Conservation (phyloP, 2,888 invertebrate species). For the Drosophila neutralis region DNA sequence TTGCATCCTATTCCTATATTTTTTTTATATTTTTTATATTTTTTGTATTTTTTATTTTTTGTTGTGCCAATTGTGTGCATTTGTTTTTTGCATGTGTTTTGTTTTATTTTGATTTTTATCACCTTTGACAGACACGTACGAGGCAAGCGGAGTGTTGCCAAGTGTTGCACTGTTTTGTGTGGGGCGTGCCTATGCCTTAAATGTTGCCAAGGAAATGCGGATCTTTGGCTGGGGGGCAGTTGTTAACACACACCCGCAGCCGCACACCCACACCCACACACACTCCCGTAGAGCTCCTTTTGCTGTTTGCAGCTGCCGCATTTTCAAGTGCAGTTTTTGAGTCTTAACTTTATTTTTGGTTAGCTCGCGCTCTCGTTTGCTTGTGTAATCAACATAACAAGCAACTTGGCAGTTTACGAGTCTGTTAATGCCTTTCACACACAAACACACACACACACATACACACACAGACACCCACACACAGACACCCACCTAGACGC, state of each 20-base stretch:
- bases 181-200: slow-evolving; percentile 58
- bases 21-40: neutral
- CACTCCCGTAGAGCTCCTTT: neutral
- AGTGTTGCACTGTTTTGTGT: slow-evolving; percentile 60
- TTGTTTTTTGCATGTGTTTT: slow-evolving; percentile 25
- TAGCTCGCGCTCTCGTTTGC: slow-evolving; percentile 28
- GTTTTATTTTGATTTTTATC: slow-evolving; percentile 18
- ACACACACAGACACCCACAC: slow-evolving; percentile 12
- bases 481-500: slow-evolving; percentile 64
- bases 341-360: slow-evolving; percentile 59
- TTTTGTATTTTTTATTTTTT: neutral
- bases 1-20: neutral
- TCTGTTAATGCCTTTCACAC: slow-evolving; percentile 71
- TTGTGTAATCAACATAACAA: slow-evolving; percentile 78
- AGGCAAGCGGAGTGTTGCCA: slow-evolving; percentile 28
- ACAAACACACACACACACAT: slow-evolving; percentile 40
- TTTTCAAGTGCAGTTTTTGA: slow-evolving; percentile 61
- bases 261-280: neutral
- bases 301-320: slow-evolving; percentile 9
- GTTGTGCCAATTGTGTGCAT: neutral
- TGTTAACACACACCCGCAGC: neutral
- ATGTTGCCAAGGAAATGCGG: slow-evolving; percentile 5
- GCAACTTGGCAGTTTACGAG: slow-evolving; percentile 78
- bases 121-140: slow-evolving; percentile 46
- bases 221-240: neutral